Evolutionary conservation across 2,113 vertebrate genomes (phyloP).

Genomic region (Ceratotherium simum): DNA sequence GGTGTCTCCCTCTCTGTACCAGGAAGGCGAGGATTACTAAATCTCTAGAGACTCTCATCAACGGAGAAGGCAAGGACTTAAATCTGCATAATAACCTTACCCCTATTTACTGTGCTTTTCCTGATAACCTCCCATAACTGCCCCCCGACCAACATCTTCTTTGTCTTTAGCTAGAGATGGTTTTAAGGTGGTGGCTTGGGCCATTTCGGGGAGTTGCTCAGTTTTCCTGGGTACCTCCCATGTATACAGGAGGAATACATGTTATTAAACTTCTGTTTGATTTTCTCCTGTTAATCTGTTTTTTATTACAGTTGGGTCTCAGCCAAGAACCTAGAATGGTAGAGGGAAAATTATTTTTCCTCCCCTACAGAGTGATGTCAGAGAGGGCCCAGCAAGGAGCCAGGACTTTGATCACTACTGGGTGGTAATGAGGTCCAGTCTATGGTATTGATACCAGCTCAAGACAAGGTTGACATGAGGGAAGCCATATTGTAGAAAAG

Average conservation of each 20-base stretch:
- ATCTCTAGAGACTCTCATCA: background rate
- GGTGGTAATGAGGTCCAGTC: background rate
- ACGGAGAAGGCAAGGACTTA: background rate
- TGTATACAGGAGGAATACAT: background rate
- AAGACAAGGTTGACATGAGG: too few species aligned
- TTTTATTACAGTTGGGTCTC: background rate
- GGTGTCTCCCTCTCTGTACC: too few species aligned
- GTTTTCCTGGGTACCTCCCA: background rate
- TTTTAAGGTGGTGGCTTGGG: background rate
- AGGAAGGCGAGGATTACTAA: too few species aligned
- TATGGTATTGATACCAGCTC: background rate
- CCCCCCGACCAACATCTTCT: background rate
- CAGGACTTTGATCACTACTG: background rate
- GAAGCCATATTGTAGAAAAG: too few species aligned
- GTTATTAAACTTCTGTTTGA: background rate
- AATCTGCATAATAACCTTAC: background rate
- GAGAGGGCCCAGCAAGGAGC: background rate
- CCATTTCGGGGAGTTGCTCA: background rate
- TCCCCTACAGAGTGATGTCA: background rate
- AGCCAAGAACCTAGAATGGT: background rate
- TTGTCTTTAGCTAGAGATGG: background rate
- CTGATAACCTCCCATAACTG: background rate
- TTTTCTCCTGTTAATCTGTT: background rate
- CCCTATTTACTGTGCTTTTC: background rate
- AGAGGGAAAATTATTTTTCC: background rate